Percentiles rank a stretch among this genome's conserved stretches.
Evolutionary conservation across 2,797 vertebrate species (phyloP).

Genomic region (Odontamblyopus rebecca): DNA sequence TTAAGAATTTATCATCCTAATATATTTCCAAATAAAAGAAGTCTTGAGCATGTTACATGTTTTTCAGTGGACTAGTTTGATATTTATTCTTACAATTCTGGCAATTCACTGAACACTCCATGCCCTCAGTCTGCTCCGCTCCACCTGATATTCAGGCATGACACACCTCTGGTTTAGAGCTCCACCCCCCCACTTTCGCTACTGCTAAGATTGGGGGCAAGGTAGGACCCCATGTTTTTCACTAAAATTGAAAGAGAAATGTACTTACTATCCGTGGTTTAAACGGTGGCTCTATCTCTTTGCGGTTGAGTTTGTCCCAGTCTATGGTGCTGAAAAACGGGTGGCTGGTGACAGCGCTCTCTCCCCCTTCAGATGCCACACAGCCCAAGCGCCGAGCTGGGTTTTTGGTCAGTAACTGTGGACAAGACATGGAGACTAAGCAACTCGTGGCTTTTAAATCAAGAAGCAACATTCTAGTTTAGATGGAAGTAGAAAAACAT

Average conservation of each 20-base stretch:
- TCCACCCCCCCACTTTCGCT: no score
- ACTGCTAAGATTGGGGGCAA: no score
- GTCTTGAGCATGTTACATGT: no score
- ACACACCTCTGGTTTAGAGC: no score
- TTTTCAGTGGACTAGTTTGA: no score
- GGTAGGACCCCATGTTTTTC: no score
- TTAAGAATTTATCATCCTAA: no score
- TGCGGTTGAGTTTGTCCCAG: constrained; percentile 89
- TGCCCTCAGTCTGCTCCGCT: no score
- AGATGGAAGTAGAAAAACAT: background rate
- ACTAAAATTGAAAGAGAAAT: background rate
- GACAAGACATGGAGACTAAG: constrained; percentile 5
- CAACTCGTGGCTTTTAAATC: background rate
- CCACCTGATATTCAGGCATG: no score
- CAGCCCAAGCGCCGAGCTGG: constrained; percentile 89
- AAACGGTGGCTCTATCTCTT: constrained; percentile 92
- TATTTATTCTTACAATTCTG: no score
- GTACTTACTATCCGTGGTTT: constrained; percentile 92
- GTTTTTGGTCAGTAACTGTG: constrained; percentile 95
- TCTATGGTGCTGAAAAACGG: constrained; percentile 87
- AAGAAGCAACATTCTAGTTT: background rate
- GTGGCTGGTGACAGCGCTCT: constrained; percentile 84
- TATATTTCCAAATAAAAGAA: no score
- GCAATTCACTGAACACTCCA: no score
- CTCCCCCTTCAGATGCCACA: constrained; percentile 82